Evolutionary conservation across 2,797 vertebrate species (phyloP).

Genomic region (Erpetoichthys calabaricus): DNA sequence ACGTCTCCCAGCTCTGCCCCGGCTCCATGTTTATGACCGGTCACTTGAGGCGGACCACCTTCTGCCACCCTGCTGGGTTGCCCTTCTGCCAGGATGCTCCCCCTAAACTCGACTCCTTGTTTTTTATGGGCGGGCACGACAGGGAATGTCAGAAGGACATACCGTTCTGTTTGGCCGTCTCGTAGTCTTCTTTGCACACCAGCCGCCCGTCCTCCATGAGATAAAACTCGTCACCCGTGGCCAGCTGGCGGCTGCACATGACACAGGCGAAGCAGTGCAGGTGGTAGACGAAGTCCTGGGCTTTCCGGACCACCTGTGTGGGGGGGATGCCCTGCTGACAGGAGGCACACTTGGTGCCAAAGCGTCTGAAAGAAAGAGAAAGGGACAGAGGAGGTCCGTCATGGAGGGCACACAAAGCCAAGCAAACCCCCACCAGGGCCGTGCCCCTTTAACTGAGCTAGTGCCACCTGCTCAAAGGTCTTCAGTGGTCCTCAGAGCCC

Average conservation of each 20-base stretch:
- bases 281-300: constrained; percentile 96
- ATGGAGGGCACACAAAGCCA: too few relatives aligned
- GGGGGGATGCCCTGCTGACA: constrained; percentile 96
- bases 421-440: too few relatives aligned
- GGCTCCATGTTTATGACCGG: too few relatives aligned
- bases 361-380: constrained; percentile 54
- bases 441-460: too few relatives aligned
- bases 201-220: constrained; percentile 94
- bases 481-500: too few relatives aligned
- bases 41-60: too few relatives aligned
- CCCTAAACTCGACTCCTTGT: too few relatives aligned
- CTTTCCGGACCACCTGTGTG: constrained; percentile 92
- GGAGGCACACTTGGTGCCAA: constrained; percentile 93
- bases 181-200: constrained; percentile 96
- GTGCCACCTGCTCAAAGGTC: too few relatives aligned
- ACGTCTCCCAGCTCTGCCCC: too few relatives aligned
- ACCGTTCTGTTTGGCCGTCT: constrained; percentile 96
- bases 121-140: background rate
- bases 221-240: constrained; percentile 95
- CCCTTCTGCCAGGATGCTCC: too few relatives aligned
- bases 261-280: constrained; percentile 94
- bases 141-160: constrained; percentile 17
- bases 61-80: too few relatives aligned
- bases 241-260: constrained; percentile 90
- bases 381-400: too few relatives aligned